phyloP scores from a whole-genome alignment of 2,797 vertebrate species.

The Typhlichthys subterraneus region DNA sequence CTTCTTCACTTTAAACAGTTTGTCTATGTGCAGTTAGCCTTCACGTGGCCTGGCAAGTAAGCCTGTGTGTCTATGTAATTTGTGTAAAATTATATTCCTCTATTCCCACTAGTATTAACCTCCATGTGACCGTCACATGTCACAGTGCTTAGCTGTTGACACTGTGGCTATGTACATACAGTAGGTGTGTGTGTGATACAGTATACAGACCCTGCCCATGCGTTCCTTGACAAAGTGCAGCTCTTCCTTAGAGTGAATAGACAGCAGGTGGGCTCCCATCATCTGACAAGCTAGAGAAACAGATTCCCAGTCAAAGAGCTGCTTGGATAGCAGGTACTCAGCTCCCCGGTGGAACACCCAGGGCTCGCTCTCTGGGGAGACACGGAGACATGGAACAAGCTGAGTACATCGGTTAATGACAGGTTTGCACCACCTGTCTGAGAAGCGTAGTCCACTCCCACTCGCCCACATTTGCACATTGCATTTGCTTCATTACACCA shows the following conservation, averaged over 20 bases:
- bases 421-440: neutral
- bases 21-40: no score
- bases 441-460: no score
- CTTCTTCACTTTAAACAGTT: slow-evolving; percentile 17
- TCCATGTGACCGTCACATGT: no score
- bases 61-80: no score
- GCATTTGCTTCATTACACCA: no score
- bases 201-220: slow-evolving; percentile 79
- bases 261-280: slow-evolving; percentile 82
- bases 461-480: no score
- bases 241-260: slow-evolving; percentile 86
- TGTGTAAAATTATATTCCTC: no score
- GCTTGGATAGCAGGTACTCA: slow-evolving; percentile 85
- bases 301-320: slow-evolving; percentile 76
- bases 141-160: no score
- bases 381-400: slow-evolving; percentile 3
- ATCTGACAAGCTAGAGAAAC: slow-evolving; percentile 87
- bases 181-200: slow-evolving; percentile 12
- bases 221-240: slow-evolving; percentile 86
- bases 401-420: neutral
- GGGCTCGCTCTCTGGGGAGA: slow-evolving; percentile 72
- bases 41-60: no score
- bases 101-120: no score
- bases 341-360: slow-evolving; percentile 88
- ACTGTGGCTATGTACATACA: neutral